These are phyloP conservation scores for Autographa gamma DNA, from an alignment of 2,888 invertebrate genomes.

Conservation along the genomic window DNA sequence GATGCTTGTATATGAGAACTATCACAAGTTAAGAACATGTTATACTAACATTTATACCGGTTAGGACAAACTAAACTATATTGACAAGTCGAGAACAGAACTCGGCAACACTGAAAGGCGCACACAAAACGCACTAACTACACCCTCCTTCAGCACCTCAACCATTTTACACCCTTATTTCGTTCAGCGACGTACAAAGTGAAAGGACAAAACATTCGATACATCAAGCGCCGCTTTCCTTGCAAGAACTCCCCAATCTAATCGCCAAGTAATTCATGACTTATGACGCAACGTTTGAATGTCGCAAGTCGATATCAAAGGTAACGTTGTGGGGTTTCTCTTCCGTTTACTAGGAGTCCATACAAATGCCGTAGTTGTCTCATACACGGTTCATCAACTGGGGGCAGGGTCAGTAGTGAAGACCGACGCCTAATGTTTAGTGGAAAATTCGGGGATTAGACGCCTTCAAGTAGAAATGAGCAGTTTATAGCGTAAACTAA, in stretches of 20 bases:
- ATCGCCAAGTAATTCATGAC: constrained; percentile 20
- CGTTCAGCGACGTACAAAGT: not conserved
- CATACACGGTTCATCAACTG: constrained; percentile 52
- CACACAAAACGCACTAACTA: too few species aligned
- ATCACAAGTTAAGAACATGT: not conserved
- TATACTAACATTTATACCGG: too few species aligned
- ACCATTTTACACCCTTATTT: not conserved
- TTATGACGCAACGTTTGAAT: constrained; percentile 40
- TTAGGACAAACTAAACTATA: too few species aligned
- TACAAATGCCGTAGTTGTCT: constrained; percentile 50
- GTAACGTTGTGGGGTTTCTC: constrained; percentile 47
- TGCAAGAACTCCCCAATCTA: constrained; percentile 14
- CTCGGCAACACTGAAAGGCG: too few species aligned
- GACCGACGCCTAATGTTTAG: constrained; percentile 11
- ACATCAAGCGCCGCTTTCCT: not conserved
- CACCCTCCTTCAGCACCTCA: not conserved
- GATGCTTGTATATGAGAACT: not conserved
- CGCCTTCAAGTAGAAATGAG: constrained; percentile 17
- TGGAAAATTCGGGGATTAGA: constrained; percentile 44
- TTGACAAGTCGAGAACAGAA: too few species aligned
- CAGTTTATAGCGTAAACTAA: not conserved
- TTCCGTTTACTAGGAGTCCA: constrained; percentile 43
- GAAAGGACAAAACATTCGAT: not conserved
- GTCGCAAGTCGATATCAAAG: constrained; percentile 52
- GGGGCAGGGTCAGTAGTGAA: constrained; percentile 16